These are phyloP conservation scores for Pissodes strobi DNA, from an alignment of 1,140 invertebrate species.

Conservation along the genomic window DNA sequence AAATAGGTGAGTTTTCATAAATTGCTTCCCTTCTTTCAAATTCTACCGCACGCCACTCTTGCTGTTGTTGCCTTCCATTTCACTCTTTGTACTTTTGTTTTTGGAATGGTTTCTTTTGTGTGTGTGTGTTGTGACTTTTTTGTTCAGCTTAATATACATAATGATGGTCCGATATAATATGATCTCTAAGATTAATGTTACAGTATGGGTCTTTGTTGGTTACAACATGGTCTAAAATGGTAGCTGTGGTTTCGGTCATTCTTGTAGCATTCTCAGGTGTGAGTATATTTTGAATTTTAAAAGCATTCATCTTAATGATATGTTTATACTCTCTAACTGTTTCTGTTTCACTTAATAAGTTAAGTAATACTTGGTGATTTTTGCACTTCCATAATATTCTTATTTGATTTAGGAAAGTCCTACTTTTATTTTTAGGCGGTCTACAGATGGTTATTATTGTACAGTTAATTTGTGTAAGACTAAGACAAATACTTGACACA, in stretches of 20 bases:
- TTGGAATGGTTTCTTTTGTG: too few species aligned
- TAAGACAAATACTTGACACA: too few species aligned
- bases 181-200: too few species aligned
- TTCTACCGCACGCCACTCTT: too few species aligned
- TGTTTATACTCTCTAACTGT: neutral
- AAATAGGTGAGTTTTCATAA: too few species aligned
- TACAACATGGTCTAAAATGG: neutral
- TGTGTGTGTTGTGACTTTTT: neutral
- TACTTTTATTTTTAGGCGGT: neutral
- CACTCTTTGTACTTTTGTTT: too few species aligned
- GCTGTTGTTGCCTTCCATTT: too few species aligned
- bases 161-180: too few species aligned
- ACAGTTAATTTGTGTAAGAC: neutral
- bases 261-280: neutral
- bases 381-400: neutral
- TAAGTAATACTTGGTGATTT: neutral
- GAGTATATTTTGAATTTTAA: neutral
- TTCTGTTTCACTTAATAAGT: neutral
- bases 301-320: slow-evolving; percentile 3
- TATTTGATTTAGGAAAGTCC: neutral
- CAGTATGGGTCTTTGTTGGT: neutral
- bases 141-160: too few species aligned
- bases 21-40: too few species aligned
- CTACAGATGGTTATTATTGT: neutral
- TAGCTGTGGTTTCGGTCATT: neutral